A percentile compares a stretch with the other conserved stretches of the same genome.
phyloP scores from a whole-genome alignment of 2,113 vertebrate species.

The Mus spicilegus region DNA sequence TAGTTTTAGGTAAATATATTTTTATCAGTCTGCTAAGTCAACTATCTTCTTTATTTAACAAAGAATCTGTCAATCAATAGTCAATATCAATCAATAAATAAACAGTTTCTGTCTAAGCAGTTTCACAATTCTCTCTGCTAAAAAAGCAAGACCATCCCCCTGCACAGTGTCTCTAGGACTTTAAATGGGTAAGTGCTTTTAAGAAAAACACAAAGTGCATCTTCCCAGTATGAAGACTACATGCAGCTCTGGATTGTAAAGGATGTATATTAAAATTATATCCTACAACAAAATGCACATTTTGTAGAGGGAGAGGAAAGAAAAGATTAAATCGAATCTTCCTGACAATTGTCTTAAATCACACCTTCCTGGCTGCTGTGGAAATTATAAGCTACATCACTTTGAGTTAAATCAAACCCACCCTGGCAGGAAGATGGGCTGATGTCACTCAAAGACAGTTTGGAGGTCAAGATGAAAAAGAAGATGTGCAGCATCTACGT shows the following conservation, averaged over 20 bases:
- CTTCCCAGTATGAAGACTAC: constrained; percentile 47
- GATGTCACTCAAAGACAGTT: not conserved
- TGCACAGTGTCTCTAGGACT: constrained; percentile 30
- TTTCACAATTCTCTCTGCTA: constrained; percentile 22
- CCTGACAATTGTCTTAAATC: constrained; percentile 80
- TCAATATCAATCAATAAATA: constrained; percentile 38
- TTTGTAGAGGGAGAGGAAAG: constrained; percentile 52
- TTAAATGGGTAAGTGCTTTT: constrained; percentile 53
- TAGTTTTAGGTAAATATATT: constrained; percentile 46
- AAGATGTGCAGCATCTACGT: not conserved
- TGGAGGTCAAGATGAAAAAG: not conserved
- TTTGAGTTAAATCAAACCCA: constrained; percentile 74
- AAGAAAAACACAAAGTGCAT: constrained; percentile 5
- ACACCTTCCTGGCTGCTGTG: constrained; percentile 66
- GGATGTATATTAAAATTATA: constrained; percentile 68
- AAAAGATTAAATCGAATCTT: constrained; percentile 75
- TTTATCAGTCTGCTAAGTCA: constrained; percentile 46
- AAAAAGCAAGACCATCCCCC: constrained; percentile 13
- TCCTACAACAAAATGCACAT: constrained; percentile 68
- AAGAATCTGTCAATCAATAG: constrained; percentile 23
- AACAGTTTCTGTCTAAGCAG: constrained; percentile 10
- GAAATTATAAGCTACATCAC: constrained; percentile 72
- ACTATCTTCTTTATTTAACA: constrained; percentile 12
- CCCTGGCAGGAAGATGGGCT: constrained; percentile 51
- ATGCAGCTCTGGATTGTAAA: constrained; percentile 64